Evolutionary conservation across 2,113 vertebrate species (phyloP).

Genomic region (Merops nubicus): DNA sequence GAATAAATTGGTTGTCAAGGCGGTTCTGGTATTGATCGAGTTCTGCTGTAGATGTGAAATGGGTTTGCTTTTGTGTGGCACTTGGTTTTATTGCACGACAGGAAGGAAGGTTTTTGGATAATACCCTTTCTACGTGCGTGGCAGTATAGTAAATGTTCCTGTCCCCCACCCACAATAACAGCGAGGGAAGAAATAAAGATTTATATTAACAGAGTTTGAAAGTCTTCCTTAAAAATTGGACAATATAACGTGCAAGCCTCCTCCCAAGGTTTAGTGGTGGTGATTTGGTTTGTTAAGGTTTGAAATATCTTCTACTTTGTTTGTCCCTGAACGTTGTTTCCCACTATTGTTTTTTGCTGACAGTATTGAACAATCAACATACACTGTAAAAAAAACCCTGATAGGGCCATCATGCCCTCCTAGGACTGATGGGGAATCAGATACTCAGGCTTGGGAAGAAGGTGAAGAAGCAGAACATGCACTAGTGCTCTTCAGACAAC

Average conservation of each 20-base stretch:
- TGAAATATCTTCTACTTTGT: background rate
- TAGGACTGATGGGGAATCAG: background rate
- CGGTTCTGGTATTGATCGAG: conserved; percentile 67
- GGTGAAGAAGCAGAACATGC: background rate
- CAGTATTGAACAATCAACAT: background rate
- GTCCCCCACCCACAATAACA: background rate
- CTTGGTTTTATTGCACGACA: background rate
- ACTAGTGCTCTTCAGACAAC: background rate
- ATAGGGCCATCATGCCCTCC: background rate
- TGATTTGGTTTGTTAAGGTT: background rate
- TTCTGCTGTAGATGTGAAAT: conserved; percentile 57
- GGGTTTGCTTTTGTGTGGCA: conserved; percentile 38
- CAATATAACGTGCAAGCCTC: background rate
- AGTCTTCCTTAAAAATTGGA: background rate
- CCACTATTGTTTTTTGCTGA: background rate
- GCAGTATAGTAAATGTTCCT: background rate
- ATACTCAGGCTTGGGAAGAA: background rate
- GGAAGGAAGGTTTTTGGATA: conserved; percentile 28
- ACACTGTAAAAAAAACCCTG: background rate
- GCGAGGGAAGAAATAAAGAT: background rate
- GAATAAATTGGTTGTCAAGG: conserved; percentile 51
- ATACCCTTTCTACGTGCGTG: background rate
- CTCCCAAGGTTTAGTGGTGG: background rate
- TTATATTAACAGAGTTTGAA: background rate
- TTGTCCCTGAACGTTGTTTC: background rate